These are phyloP conservation scores for Sphaerodactylus townsendi DNA, from an alignment of 2,113 vertebrate genomes.

Conservation along the genomic window DNA sequence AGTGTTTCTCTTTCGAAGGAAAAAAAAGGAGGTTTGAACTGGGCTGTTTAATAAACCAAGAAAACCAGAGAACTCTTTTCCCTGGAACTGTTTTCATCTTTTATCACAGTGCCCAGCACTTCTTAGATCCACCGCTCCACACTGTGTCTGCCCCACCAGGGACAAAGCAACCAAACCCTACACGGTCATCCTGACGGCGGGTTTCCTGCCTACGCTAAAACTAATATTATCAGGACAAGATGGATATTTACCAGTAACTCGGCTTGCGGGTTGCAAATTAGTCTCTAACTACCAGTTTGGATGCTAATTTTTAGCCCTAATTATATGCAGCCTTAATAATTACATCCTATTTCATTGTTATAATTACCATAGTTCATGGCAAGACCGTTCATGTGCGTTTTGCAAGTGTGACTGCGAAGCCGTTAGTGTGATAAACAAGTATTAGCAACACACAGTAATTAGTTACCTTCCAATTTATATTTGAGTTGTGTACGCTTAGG, in stretches of 20 bases:
- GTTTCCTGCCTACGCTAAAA: slow-evolving; percentile 22
- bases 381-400: slow-evolving; percentile 18
- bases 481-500: slow-evolving; percentile 19
- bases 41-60: slow-evolving; percentile 3
- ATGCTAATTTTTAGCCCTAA: slow-evolving; percentile 52
- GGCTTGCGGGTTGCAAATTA: slow-evolving; percentile 40
- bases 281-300: slow-evolving; percentile 53
- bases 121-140: neutral
- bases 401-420: slow-evolving; percentile 55
- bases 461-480: slow-evolving; percentile 37
- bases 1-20: slow-evolving; percentile 34
- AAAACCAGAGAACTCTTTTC: slow-evolving; percentile 37
- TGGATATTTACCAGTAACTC: slow-evolving; percentile 52
- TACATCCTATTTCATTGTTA: slow-evolving; percentile 61
- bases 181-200: slow-evolving; percentile 36
- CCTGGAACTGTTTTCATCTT: slow-evolving; percentile 31
- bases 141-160: slow-evolving; percentile 1
- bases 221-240: slow-evolving; percentile 45
- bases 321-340: slow-evolving; percentile 61
- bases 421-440: slow-evolving; percentile 44
- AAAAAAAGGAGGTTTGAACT: slow-evolving; percentile 16
- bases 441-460: slow-evolving; percentile 40
- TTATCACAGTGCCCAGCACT: neutral
- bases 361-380: slow-evolving; percentile 61
- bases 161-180: slow-evolving; percentile 33